phyloP scores from a whole-genome alignment of 2,888 invertebrate genomes.

The Endomychus coccineus region DNA sequence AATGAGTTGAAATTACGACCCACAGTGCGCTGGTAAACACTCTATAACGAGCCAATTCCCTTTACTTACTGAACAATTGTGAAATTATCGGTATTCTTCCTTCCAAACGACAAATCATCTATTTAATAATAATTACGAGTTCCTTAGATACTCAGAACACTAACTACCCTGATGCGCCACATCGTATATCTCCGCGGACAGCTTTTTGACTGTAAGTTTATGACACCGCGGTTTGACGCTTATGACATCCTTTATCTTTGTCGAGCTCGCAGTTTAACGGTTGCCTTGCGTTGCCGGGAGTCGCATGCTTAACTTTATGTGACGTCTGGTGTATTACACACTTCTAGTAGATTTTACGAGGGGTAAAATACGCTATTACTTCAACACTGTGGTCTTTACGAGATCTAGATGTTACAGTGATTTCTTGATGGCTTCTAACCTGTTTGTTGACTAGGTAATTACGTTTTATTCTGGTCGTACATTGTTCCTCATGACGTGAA shows the following conservation, averaged over 20 bases:
- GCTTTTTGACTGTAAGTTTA: constrained; percentile 40
- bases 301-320: constrained; percentile 42
- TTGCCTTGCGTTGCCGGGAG: constrained; percentile 24
- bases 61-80: constrained; percentile 37
- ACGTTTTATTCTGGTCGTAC: too few relatives aligned
- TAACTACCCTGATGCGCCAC: constrained; percentile 27
- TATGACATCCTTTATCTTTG: constrained; percentile 38
- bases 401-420: constrained; percentile 40
- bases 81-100: too few relatives aligned
- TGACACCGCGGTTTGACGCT: constrained; percentile 43
- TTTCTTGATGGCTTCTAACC: constrained; percentile 37
- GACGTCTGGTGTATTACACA: constrained; percentile 45
- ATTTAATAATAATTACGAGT: constrained; percentile 34
- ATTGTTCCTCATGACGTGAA: too few relatives aligned
- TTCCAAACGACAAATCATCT: too few relatives aligned
- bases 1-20: constrained; percentile 48
- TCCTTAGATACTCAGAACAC: constrained; percentile 34
- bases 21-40: constrained; percentile 45
- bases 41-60: constrained; percentile 43
- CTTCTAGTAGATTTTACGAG: constrained; percentile 44
- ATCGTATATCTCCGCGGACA: constrained; percentile 34
- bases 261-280: constrained; percentile 30
- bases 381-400: constrained; percentile 41
- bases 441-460: constrained; percentile 32
- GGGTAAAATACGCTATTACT: constrained; percentile 44